These are phyloP conservation scores for Phaenicophaeus curvirostris DNA, from an alignment of 2,797 vertebrate species.

Conservation along the genomic window DNA sequence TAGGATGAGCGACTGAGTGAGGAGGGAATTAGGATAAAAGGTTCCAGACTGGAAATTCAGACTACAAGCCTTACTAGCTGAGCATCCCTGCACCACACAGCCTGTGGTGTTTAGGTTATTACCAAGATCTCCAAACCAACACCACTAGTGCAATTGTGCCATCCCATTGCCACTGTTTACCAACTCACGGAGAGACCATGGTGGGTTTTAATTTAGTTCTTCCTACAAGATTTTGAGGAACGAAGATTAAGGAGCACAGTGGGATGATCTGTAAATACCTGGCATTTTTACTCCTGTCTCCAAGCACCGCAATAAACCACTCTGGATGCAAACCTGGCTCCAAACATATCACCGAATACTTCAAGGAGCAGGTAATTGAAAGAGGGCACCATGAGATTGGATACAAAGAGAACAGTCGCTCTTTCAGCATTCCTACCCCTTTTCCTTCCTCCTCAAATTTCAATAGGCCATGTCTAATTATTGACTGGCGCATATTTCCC, in stretches of 20 bases:
- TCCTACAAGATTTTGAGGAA: background rate
- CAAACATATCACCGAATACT: background rate
- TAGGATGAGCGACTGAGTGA: background rate
- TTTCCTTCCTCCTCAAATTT: background rate
- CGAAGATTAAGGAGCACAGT: background rate
- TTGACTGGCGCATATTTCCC: background rate
- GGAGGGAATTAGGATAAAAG: background rate
- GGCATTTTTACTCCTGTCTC: background rate
- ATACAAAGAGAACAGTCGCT: background rate
- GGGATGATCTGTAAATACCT: background rate
- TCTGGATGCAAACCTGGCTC: background rate
- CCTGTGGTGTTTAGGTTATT: background rate
- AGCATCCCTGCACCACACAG: background rate
- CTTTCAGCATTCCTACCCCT: background rate
- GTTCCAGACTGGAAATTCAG: background rate
- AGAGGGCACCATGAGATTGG: background rate
- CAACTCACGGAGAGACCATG: background rate
- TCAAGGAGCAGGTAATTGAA: background rate
- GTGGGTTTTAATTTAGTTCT: background rate
- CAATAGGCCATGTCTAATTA: background rate
- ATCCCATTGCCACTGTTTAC: background rate
- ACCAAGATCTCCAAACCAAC: background rate
- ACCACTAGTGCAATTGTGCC: background rate
- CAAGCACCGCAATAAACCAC: background rate
- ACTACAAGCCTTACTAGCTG: background rate